phyloP scores from a whole-genome alignment of 2,797 vertebrate genomes.

The Peromyscus nudipes region DNA sequence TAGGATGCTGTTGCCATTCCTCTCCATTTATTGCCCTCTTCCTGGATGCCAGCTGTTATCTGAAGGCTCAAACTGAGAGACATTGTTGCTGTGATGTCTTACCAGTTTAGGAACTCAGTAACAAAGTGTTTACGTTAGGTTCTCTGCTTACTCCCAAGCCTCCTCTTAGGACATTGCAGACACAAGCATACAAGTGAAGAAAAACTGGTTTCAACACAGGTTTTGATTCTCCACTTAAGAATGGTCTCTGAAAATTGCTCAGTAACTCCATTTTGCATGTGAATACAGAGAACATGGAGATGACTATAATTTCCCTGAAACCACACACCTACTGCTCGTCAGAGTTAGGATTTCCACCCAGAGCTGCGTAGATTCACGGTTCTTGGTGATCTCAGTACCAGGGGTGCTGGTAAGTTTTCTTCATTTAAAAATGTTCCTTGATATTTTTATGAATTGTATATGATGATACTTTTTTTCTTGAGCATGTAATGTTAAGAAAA shows the following conservation, averaged over 20 bases:
- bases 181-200: not conserved
- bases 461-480: conserved; percentile 4
- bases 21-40: not conserved
- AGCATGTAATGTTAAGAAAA: conserved; percentile 12
- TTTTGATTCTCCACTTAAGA: conserved; percentile 24
- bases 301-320: not conserved
- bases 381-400: not conserved
- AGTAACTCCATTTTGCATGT: not conserved
- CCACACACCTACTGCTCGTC: not conserved
- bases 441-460: conserved; percentile 6
- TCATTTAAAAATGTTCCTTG: not conserved
- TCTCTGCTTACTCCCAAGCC: not conserved
- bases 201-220: conserved; percentile 3
- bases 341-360: not conserved
- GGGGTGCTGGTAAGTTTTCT: not conserved
- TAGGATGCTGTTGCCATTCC: not conserved
- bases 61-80: not conserved
- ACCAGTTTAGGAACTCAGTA: not conserved
- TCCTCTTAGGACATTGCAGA: not conserved
- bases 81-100: not conserved
- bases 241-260: not conserved
- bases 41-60: not conserved
- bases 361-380: not conserved
- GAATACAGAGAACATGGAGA: not conserved
- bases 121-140: not conserved